A percentile compares a stretch with the other conserved stretches of the same genome.
These are phyloP conservation scores for Pongo pygmaeus DNA, from an alignment of 2,113 vertebrate species.

Conservation along the genomic window DNA sequence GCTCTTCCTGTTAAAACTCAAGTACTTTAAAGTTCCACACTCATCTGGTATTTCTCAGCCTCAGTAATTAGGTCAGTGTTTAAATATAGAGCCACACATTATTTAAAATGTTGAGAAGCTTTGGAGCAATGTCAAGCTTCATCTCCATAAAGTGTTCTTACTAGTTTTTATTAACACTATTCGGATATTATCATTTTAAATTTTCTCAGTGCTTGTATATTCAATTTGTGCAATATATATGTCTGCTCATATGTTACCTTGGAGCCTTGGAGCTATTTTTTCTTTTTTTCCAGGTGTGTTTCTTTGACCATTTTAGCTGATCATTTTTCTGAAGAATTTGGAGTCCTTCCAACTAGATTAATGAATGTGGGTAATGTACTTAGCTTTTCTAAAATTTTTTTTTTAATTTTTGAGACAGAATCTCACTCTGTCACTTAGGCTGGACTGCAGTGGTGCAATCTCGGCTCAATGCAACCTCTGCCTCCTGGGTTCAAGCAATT, in stretches of 20 bases:
- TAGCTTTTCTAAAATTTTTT: background rate
- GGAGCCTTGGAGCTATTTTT: background rate
- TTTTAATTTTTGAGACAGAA: too few species aligned
- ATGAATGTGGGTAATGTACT: background rate
- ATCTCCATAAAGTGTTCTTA: background rate
- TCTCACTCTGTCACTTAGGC: too few species aligned
- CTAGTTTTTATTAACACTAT: background rate
- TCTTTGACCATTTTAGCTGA: background rate
- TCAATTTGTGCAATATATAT: background rate
- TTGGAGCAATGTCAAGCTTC: conserved; percentile 11
- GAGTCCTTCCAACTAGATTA: background rate
- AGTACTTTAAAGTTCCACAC: conserved; percentile 33
- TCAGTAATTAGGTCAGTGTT: conserved; percentile 56
- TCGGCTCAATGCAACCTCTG: too few species aligned
- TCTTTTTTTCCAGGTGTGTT: background rate
- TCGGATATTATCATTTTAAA: background rate
- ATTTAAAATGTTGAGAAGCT: conserved; percentile 30
- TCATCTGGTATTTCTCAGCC: conserved; percentile 62
- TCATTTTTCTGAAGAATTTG: background rate
- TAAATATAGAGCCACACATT: conserved; percentile 46
- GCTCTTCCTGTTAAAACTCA: conserved; percentile 38
- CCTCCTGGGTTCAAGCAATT: too few species aligned
- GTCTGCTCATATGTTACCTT: background rate
- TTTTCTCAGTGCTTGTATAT: background rate
- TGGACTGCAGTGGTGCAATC: too few species aligned